These are phyloP conservation scores for Ophiothrix spiculata DNA, from an alignment of 35 echinoderm and acorn worm genomes.

Conservation along the genomic window DNA sequence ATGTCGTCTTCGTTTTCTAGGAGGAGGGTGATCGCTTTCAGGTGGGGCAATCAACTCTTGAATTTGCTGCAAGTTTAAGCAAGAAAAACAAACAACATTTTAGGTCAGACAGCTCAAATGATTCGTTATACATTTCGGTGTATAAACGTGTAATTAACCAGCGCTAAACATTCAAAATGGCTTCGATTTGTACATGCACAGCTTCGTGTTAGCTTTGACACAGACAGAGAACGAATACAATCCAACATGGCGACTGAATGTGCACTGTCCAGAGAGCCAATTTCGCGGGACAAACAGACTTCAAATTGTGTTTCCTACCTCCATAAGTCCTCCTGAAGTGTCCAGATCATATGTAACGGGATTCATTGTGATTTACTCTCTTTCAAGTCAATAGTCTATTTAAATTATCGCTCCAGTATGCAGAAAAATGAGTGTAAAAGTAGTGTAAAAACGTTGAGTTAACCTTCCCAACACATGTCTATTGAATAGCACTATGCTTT, in stretches of 20 bases:
- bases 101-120: neutral
- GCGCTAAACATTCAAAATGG: neutral
- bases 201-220: neutral
- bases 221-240: neutral
- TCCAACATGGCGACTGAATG: conserved; percentile 19
- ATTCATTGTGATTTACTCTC: conserved; percentile 36
- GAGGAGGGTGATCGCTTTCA: conserved; percentile 73
- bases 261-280: neutral
- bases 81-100: neutral
- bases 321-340: conserved; percentile 97
- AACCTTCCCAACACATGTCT: neutral
- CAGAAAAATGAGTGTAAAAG: neutral
- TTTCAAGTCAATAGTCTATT: neutral
- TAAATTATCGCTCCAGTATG: neutral
- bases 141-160: neutral
- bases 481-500: neutral
- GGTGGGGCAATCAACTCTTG: conserved; percentile 91
- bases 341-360: conserved; percentile 95
- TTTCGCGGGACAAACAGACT: neutral
- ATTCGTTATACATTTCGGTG: neutral
- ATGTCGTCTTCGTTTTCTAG: conserved; percentile 65
- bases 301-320: conserved; percentile 56
- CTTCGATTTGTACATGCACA: conserved; percentile 7
- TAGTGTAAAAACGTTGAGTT: neutral
- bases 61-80: conserved; percentile 72